phyloP scores from a whole-genome alignment of 2,888 invertebrate genomes.

The Heliconius charithonia region DNA sequence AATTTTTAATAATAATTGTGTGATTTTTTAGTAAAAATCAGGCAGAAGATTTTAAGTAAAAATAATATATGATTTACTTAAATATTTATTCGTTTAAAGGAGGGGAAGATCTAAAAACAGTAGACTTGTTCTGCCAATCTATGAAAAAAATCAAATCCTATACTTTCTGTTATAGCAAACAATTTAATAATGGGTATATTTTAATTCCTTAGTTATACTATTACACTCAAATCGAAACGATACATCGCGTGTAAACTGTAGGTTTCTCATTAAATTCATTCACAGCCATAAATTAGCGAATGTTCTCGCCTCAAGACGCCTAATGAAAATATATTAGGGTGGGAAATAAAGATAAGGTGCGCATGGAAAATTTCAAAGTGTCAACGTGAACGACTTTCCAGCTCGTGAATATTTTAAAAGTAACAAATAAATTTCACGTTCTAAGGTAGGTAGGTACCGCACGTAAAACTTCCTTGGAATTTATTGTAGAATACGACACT shows the following conservation, averaged over 20 bases:
- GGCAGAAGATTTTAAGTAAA: too few relatives aligned
- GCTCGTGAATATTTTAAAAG: conserved; percentile 29
- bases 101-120: too few relatives aligned
- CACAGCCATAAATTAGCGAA: conserved; percentile 66
- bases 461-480: conserved; percentile 8
- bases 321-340: conserved; percentile 64
- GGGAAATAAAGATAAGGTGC: conserved; percentile 40
- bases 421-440: conserved; percentile 25
- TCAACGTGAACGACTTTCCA: conserved; percentile 24
- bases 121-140: too few relatives aligned
- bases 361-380: conserved; percentile 38
- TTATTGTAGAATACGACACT: conserved; percentile 11
- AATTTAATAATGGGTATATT: not conserved
- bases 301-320: conserved; percentile 51
- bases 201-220: too few relatives aligned
- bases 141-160: too few relatives aligned
- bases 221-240: not conserved
- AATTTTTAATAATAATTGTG: too few relatives aligned
- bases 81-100: too few relatives aligned
- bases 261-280: conserved; percentile 67
- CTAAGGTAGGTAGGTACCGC: not conserved
- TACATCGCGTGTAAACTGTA: conserved; percentile 25
- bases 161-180: too few relatives aligned
- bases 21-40: too few relatives aligned
- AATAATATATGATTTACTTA: too few relatives aligned